Conservation (phyloP, 2,797 vertebrate species). For the Artibeus jamaicensis region DNA sequence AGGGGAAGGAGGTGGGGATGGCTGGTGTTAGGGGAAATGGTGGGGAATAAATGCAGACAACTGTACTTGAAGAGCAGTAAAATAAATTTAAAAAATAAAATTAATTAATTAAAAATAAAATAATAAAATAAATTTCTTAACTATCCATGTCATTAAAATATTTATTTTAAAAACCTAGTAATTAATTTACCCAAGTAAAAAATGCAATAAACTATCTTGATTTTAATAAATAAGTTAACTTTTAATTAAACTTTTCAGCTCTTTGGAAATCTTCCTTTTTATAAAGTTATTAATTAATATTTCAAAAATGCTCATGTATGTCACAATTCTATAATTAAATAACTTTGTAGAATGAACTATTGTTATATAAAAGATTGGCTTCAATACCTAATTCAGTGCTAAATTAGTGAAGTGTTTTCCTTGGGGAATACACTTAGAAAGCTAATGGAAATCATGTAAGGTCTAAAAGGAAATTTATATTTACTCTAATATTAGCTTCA, state of each 20-base stretch:
- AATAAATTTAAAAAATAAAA: too few species aligned
- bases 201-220: conserved; percentile 26
- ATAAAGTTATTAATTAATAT: conserved; percentile 72
- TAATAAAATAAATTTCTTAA: not conserved
- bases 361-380: conserved; percentile 70
- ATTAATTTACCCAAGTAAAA: conserved; percentile 37
- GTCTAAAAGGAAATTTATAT: not conserved
- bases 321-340: conserved; percentile 73
- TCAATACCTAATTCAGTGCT: conserved; percentile 77
- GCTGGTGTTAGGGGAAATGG: too few species aligned
- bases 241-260: conserved; percentile 53
- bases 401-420: conserved; percentile 72
- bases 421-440: conserved; percentile 25
- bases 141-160: conserved; percentile 1
- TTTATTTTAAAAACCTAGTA: not conserved
- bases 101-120: too few species aligned
- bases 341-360: conserved; percentile 80
- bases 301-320: conserved; percentile 65
- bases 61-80: too few species aligned
- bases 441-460: conserved; percentile 60
- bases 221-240: conserved; percentile 14
- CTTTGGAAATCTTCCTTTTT: conserved; percentile 51
- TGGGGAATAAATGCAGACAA: too few species aligned
- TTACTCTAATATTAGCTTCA: not conserved
- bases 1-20: too few species aligned